These are phyloP conservation scores for Nomada fabriciana DNA, from an alignment of 2,888 invertebrate species.

Conservation along the genomic window DNA sequence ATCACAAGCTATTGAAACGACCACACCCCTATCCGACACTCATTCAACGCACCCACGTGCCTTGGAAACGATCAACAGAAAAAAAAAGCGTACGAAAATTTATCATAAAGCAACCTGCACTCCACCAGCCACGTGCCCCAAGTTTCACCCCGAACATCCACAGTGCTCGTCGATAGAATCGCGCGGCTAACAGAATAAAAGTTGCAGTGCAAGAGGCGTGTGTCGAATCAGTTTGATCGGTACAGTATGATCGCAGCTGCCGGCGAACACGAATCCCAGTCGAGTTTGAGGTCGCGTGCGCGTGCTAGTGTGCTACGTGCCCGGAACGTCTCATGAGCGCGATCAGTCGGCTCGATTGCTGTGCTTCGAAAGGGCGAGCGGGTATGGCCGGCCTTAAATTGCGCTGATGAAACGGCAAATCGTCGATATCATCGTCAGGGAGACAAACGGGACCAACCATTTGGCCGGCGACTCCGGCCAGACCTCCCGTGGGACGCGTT, in stretches of 20 bases:
- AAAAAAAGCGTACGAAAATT: neutral
- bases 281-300: slow-evolving; percentile 55
- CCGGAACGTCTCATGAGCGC: slow-evolving; percentile 66
- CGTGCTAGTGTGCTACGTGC: slow-evolving; percentile 64
- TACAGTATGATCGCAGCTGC: neutral
- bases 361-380: slow-evolving; percentile 56
- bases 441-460: slow-evolving; percentile 67
- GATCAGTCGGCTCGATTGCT: slow-evolving; percentile 61
- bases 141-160: neutral
- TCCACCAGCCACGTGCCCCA: neutral
- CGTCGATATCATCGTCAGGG: slow-evolving; percentile 59
- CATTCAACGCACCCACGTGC: no score
- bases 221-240: slow-evolving; percentile 15
- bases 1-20: no score
- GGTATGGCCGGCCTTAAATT: slow-evolving; percentile 63
- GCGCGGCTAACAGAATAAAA: slow-evolving; percentile 12
- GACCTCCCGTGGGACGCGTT: slow-evolving; percentile 19
- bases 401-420: slow-evolving; percentile 74
- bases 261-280: slow-evolving; percentile 32
- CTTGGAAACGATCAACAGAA: neutral
- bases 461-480: slow-evolving; percentile 31
- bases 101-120: neutral
- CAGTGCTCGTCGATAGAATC: neutral
- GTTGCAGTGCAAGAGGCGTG: slow-evolving; percentile 1
- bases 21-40: no score